Conservation (phyloP, 2,113 vertebrate genomes). For the Ornithorhynchus anatinus region DNA sequence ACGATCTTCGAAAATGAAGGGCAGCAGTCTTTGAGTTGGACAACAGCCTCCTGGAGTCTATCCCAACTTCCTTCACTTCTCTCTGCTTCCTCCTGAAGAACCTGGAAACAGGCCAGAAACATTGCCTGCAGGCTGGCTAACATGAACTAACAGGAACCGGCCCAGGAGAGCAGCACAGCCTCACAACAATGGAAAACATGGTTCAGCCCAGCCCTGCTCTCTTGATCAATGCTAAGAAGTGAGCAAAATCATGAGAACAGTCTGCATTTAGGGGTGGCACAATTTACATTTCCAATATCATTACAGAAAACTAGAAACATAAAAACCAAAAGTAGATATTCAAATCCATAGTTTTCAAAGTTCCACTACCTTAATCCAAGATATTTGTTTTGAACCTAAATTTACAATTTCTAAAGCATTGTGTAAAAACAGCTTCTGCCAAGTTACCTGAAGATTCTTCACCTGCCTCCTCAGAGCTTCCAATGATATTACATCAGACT, state of each 20-base stretch:
- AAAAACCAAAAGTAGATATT: no score
- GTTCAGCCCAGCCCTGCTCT: no score
- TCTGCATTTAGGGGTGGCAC: no score
- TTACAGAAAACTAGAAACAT: no score
- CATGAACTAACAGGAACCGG: no score
- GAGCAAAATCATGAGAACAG: no score
- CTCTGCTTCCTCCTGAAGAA: conserved; percentile 74
- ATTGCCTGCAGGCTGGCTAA: background rate
- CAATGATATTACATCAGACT: conserved; percentile 61
- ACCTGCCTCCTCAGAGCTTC: conserved; percentile 65
- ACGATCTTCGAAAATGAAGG: conserved; percentile 70
- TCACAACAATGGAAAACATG: no score
- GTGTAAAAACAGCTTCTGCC: background rate
- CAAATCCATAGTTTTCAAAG: no score
- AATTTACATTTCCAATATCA: no score
- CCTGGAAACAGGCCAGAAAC: conserved; percentile 57
- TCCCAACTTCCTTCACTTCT: conserved; percentile 70
- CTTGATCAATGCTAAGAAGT: no score
- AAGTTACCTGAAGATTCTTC: conserved; percentile 81
- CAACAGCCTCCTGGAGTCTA: conserved; percentile 60
- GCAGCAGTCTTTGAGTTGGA: conserved; percentile 67
- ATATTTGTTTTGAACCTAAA: background rate
- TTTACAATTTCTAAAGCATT: background rate
- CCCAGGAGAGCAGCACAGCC: no score
- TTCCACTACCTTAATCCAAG: no score